Evolutionary conservation across 2,888 invertebrate species (phyloP).

Genomic region (Athalia rosae): DNA sequence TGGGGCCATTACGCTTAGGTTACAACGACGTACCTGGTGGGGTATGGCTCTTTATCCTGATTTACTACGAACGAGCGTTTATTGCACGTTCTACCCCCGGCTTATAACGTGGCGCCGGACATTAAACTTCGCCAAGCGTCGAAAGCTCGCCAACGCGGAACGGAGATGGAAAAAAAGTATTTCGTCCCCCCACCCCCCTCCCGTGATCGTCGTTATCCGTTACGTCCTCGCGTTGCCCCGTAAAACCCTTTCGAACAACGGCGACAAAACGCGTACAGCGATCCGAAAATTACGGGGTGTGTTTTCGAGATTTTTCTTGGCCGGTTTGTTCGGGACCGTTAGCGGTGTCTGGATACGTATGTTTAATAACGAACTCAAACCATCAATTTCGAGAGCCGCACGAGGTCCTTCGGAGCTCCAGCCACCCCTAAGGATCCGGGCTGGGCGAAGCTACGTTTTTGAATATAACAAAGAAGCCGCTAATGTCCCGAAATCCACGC

Average conservation of each 20-base stretch:
- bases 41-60: constrained; percentile 72
- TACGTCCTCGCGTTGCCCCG: too few species aligned
- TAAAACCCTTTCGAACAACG: too few species aligned
- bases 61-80: constrained; percentile 71
- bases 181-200: too few species aligned
- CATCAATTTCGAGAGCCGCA: constrained; percentile 20
- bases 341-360: constrained; percentile 11
- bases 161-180: too few species aligned
- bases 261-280: too few species aligned
- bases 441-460: too few species aligned
- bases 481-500: constrained; percentile 35
- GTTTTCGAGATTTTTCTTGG: too few species aligned
- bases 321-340: too few species aligned
- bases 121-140: constrained; percentile 21
- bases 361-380: constrained; percentile 26
- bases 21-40: constrained; percentile 64
- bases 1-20: constrained; percentile 65
- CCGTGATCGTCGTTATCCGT: too few species aligned
- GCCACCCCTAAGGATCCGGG: constrained; percentile 10
- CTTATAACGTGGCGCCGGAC: constrained; percentile 10
- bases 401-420: neutral
- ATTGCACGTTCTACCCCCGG: constrained; percentile 57
- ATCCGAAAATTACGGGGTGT: too few species aligned
- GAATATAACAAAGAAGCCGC: constrained; percentile 23
- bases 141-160: too few species aligned